Base-by-base conservation (phyloP, 53 echinoderm and acorn worm genomes). In the Stichopus horrens region DNA sequence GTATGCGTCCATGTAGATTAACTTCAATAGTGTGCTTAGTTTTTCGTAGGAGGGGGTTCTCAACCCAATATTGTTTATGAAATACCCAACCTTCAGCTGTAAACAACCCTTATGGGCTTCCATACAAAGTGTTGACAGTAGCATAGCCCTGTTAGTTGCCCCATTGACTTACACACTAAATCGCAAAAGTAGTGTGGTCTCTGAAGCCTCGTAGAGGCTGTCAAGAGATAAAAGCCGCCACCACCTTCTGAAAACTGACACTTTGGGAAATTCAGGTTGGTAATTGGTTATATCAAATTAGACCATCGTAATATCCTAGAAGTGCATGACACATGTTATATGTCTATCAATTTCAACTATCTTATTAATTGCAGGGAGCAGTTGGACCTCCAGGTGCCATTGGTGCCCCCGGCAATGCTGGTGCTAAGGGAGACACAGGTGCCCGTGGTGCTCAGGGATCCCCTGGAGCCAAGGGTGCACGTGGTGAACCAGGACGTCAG, bases 401-500 rank as follows among this genome's bases (percentile, higher is more conserved):
- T 53, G 96, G 96, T 68, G 86, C 95, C 58, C 87, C 93, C 75
- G 96, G 96, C 74, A 79, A 90, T 74, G 87, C 89, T 58, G 96
- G 96, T 88, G 54, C 91, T 23, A 93, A 92, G 93, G 96, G 96
- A 90, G 92, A 90, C 57, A 75, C 92, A 76, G 96, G 96, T 76
- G 88, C 90, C 53, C 76, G 92, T 23, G 95, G 97, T 52, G 90
- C 90, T 60, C 81, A 89, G 76, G 97, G 97, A 91, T 76, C 92
- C 83, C 65, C 87, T 76, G 97, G 97, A 93, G 21, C 91, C 16
- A 96, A 96, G 90, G 96, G 96, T 74, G 65, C 86, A 57, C 84
- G 90, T 83, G 96, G 96, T 74, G 96, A 96, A 77, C 89, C 93
- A 83, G 96, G 96, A 89, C 92, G 96, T 21, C 68, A 87, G 18